Conservation (phyloP, 2,888 invertebrate species). For the Nephrotoma guestfalica region DNA sequence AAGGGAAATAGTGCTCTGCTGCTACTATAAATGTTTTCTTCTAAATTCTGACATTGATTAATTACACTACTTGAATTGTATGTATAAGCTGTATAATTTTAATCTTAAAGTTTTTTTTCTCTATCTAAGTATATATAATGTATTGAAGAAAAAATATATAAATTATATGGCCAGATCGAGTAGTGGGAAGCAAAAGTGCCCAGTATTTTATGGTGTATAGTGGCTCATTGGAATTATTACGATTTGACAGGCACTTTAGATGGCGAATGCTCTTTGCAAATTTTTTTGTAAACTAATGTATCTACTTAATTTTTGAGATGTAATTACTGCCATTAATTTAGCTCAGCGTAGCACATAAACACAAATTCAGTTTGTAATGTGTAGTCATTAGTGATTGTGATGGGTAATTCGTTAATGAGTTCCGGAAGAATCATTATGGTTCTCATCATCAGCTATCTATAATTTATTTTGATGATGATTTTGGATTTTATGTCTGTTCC, state of each 20-base stretch:
- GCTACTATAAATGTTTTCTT: slow-evolving; percentile 1
- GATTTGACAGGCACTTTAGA: not conserved
- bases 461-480: not conserved
- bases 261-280: not conserved
- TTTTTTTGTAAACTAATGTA: not conserved
- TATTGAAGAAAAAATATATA: not conserved
- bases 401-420: not conserved
- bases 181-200: not conserved
- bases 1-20: not conserved
- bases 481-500: not conserved
- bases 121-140: not conserved
- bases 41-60: slow-evolving; percentile 5
- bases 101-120: not conserved
- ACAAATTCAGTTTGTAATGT: not conserved
- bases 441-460: not conserved
- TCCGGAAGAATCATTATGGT: not conserved
- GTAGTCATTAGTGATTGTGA: not conserved
- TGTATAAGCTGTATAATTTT: not conserved
- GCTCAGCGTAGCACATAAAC: not conserved
- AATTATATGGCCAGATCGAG: not conserved
- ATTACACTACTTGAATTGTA: not conserved
- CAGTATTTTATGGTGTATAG: not conserved
- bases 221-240: not conserved
- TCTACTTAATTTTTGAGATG: not conserved
- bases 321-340: not conserved